Percentiles rank a stretch among this genome's conserved stretches.
Evolutionary conservation across 2,888 invertebrate genomes (phyloP).

Genomic region (Imbricaverruca yamaguchii): DNA sequence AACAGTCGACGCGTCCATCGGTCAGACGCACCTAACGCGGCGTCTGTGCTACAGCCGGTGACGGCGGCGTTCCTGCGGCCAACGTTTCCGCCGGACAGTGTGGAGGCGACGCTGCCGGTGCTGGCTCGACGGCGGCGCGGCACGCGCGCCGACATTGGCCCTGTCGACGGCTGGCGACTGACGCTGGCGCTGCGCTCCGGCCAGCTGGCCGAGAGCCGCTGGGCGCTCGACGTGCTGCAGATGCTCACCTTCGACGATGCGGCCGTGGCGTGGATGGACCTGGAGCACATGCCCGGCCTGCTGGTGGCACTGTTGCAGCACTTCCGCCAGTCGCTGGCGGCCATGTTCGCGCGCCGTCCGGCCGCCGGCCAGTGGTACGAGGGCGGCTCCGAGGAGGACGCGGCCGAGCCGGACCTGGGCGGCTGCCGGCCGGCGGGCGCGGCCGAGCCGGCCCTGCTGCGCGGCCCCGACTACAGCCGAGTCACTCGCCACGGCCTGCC

Average conservation of each 20-base stretch:
- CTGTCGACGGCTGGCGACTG: slow-evolving; percentile 93
- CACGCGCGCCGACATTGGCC: slow-evolving; percentile 74
- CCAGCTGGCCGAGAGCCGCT: slow-evolving; percentile 88
- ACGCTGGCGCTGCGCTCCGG: slow-evolving; percentile 97
- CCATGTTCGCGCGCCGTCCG: slow-evolving; percentile 61
- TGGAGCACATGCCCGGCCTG: slow-evolving; percentile 86
- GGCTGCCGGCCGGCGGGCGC: slow-evolving; percentile 28
- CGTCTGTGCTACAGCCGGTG: background rate
- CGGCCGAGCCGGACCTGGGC: slow-evolving; percentile 42
- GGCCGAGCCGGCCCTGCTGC: slow-evolving; percentile 36
- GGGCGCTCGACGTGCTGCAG: slow-evolving; percentile 95
- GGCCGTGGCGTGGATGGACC: slow-evolving; percentile 85
- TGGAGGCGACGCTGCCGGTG: slow-evolving; percentile 83
- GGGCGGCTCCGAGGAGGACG: slow-evolving; percentile 20
- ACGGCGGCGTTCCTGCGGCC: background rate
- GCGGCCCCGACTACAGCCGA: slow-evolving; percentile 62
- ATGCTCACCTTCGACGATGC: slow-evolving; percentile 92
- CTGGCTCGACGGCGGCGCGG: slow-evolving; percentile 72
- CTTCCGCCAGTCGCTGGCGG: slow-evolving; percentile 78
- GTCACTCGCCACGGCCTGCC: slow-evolving; percentile 69
- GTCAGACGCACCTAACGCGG: too few species aligned
- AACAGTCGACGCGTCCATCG: too few species aligned
- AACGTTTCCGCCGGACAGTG: slow-evolving; percentile 67
- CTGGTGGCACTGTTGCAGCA: slow-evolving; percentile 87
- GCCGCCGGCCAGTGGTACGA: slow-evolving; percentile 11